phyloP scores from a whole-genome alignment of 2,797 vertebrate species.

The Danio tinwini region DNA sequence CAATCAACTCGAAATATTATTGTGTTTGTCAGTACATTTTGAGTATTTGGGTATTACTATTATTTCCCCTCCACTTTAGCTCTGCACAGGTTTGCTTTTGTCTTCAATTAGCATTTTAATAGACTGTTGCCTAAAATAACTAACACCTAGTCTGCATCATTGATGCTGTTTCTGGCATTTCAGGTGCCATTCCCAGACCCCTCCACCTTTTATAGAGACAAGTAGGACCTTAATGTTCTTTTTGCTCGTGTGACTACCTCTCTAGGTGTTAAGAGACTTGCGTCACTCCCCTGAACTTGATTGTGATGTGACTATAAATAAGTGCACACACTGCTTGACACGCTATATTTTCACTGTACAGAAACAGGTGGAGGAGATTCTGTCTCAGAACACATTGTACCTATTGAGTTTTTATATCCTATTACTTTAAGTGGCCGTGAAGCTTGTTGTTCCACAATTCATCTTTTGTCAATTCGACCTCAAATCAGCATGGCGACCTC shows the following conservation, averaged over 20 bases:
- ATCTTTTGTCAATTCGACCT: slow-evolving; percentile 25
- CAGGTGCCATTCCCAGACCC: not conserved
- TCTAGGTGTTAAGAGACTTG: slow-evolving; percentile 39
- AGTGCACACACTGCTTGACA: slow-evolving; percentile 3
- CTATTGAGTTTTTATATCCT: slow-evolving; percentile 14
- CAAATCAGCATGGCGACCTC: not conserved
- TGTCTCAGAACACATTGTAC: slow-evolving; percentile 33
- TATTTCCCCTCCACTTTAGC: not conserved
- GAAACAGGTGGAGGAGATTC: not conserved
- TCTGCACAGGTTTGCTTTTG: too few species aligned
- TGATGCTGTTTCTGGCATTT: not conserved
- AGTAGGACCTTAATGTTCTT: slow-evolving; percentile 18
- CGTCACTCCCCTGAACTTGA: slow-evolving; percentile 30
- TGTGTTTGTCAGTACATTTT: not conserved
- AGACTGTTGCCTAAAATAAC: not conserved
- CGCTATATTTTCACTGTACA: not conserved
- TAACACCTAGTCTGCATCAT: not conserved
- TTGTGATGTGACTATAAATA: slow-evolving; percentile 46
- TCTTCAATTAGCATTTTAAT: slow-evolving; percentile 1
- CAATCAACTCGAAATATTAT: not conserved
- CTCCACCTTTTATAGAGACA: slow-evolving; percentile 13
- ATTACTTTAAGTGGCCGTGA: slow-evolving; percentile 45
- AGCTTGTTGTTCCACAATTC: not conserved
- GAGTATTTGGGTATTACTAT: not conserved
- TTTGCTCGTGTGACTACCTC: not conserved